These are phyloP conservation scores for Drosophila cracens DNA, from an alignment of 2,888 invertebrate genomes.

Conservation along the genomic window DNA sequence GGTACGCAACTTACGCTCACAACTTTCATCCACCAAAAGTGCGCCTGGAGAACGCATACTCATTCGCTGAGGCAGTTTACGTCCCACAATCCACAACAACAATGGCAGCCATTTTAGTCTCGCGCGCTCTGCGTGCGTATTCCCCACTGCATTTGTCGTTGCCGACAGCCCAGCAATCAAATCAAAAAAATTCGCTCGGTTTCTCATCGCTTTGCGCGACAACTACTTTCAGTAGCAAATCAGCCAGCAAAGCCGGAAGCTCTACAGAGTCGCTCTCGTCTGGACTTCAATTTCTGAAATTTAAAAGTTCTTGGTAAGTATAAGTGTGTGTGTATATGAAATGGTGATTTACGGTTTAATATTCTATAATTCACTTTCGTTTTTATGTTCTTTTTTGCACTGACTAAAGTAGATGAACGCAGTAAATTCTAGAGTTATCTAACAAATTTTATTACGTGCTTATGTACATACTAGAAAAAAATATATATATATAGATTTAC, in stretches of 20 bases:
- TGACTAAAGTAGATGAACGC: conserved; percentile 1
- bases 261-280: conserved; percentile 55
- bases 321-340: conserved; percentile 28
- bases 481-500: conserved; percentile 10
- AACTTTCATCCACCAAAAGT: conserved; percentile 19
- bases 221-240: conserved; percentile 64
- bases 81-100: conserved; percentile 56
- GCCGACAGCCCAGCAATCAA: conserved; percentile 10
- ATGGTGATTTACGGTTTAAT: conserved; percentile 15
- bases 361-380: conserved; percentile 24
- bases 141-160: conserved; percentile 37
- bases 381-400: conserved; percentile 20
- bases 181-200: conserved; percentile 17
- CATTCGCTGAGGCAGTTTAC: conserved; percentile 11
- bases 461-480: conserved; percentile 1
- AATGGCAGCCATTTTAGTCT: conserved; percentile 51
- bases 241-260: conserved; percentile 69
- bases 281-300: conserved; percentile 63
- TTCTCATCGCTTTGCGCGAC: conserved; percentile 29
- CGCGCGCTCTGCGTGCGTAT: conserved; percentile 40
- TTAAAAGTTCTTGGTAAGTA: conserved; percentile 71
- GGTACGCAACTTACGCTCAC: conserved; percentile 33
- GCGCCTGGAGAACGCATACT: conserved; percentile 47
- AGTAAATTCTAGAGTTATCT: conserved; percentile 55
- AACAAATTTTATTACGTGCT: conserved; percentile 42